phyloP scores from a whole-genome alignment of 2,888 invertebrate species.

The Tillus elongatus region DNA sequence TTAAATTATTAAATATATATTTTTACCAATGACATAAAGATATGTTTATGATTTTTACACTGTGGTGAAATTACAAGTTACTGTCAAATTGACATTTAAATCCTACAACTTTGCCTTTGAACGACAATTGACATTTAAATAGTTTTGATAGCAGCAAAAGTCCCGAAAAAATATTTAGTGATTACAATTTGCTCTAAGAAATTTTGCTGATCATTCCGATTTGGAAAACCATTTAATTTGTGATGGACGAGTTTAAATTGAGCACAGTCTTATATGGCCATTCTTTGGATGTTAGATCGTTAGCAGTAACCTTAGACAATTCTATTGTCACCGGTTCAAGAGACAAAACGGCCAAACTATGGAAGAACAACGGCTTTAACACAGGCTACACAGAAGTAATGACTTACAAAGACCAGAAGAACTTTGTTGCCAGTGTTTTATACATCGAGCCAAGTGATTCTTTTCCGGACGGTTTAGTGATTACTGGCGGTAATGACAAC shows the following conservation, averaged over 20 bases:
- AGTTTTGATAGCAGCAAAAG: too few relatives aligned
- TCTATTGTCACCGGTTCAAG: constrained; percentile 80
- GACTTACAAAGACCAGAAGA: constrained; percentile 69
- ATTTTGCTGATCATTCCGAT: too few relatives aligned
- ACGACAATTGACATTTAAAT: too few relatives aligned
- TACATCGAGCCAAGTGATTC: constrained; percentile 60
- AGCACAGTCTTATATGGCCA: constrained; percentile 72
- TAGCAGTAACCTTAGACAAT: constrained; percentile 57
- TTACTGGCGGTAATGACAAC: constrained; percentile 85
- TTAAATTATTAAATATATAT: too few relatives aligned
- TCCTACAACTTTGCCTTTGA: too few relatives aligned
- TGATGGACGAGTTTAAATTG: constrained; percentile 59
- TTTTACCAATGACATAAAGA: too few relatives aligned
- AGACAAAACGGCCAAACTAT: constrained; percentile 78
- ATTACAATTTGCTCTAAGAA: too few relatives aligned
- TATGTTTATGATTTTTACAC: too few relatives aligned
- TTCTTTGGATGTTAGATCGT: constrained; percentile 74
- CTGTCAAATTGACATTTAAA: too few relatives aligned
- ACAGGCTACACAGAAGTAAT: constrained; percentile 56
- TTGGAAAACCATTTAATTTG: too few relatives aligned
- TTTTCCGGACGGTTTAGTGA: constrained; percentile 67
- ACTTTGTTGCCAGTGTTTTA: constrained; percentile 77
- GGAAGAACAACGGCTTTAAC: constrained; percentile 65
- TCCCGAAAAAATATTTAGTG: too few relatives aligned
- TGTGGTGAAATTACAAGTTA: too few relatives aligned